phyloP scores from a whole-genome alignment of 2,113 vertebrate genomes.

The Hippopotamus amphibius region DNA sequence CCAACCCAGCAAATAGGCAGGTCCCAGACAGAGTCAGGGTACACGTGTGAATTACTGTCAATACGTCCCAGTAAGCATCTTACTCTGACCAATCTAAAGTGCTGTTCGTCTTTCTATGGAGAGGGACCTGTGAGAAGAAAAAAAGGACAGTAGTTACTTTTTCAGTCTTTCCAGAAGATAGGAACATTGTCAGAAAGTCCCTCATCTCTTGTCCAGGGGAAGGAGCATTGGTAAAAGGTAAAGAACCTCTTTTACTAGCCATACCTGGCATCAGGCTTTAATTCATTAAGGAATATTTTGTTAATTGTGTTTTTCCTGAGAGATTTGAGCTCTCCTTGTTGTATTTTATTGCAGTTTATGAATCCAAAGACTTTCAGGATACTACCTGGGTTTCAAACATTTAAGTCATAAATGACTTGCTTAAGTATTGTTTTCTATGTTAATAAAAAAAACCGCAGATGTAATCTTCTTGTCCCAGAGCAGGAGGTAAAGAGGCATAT shows the following conservation, averaged over 20 bases:
- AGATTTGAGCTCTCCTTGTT: background rate
- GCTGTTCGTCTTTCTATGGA: background rate
- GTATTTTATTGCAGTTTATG: background rate
- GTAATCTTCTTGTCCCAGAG: background rate
- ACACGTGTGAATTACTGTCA: background rate
- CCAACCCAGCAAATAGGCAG: background rate
- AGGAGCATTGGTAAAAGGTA: background rate
- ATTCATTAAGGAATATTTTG: background rate
- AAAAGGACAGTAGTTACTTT: background rate
- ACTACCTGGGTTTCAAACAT: background rate
- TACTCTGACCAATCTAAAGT: background rate
- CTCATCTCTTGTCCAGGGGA: background rate
- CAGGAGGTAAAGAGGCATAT: background rate
- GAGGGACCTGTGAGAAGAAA: background rate
- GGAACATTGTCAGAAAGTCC: background rate
- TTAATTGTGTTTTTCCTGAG: background rate
- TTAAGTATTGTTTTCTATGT: background rate
- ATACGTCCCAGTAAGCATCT: background rate
- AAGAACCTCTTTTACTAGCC: background rate
- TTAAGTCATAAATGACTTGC: background rate
- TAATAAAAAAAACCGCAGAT: background rate
- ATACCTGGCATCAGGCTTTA: background rate
- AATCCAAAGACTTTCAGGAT: background rate
- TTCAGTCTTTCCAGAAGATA: background rate
- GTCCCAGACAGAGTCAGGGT: background rate